These are phyloP conservation scores for Harpagifer antarcticus DNA, from an alignment of 2,797 vertebrate genomes.

Conservation along the genomic window DNA sequence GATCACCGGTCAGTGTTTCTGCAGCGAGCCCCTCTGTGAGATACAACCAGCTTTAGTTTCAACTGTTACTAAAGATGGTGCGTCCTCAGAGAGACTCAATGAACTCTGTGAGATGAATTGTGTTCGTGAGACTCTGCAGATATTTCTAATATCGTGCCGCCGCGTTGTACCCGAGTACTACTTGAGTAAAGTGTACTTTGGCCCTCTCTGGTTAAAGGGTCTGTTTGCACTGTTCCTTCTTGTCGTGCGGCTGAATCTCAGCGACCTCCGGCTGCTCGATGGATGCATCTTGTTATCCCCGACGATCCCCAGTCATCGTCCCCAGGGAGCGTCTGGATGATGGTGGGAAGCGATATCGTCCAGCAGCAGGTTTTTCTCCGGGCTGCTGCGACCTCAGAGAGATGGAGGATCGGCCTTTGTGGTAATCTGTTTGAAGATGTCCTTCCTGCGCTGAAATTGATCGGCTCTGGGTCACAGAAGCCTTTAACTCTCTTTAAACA, in stretches of 20 bases:
- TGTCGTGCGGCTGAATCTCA: constrained; percentile 29
- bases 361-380: not conserved
- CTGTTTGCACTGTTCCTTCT: constrained; percentile 27
- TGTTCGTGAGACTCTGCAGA: too few relatives aligned
- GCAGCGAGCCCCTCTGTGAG: too few relatives aligned
- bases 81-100: too few relatives aligned
- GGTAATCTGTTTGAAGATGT: constrained; percentile 31
- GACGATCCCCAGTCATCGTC: constrained; percentile 13
- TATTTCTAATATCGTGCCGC: too few relatives aligned
- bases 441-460: constrained; percentile 33
- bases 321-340: not conserved
- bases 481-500: constrained; percentile 37
- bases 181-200: too few relatives aligned
- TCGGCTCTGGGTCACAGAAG: constrained; percentile 42
- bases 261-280: constrained; percentile 19
- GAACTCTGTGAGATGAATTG: too few relatives aligned
- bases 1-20: too few relatives aligned
- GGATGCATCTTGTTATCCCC: constrained; percentile 21
- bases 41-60: too few relatives aligned
- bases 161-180: too few relatives aligned
- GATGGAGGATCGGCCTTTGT: constrained; percentile 28
- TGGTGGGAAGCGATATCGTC: constrained; percentile 31
- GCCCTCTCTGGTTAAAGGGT: too few relatives aligned
- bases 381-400: constrained; percentile 3
- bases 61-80: too few relatives aligned